Percentiles rank a stretch among this genome's conserved stretches.
These are phyloP conservation scores for Dromius quadrimaculatus DNA, from an alignment of 2,888 invertebrate genomes.

Conservation along the genomic window DNA sequence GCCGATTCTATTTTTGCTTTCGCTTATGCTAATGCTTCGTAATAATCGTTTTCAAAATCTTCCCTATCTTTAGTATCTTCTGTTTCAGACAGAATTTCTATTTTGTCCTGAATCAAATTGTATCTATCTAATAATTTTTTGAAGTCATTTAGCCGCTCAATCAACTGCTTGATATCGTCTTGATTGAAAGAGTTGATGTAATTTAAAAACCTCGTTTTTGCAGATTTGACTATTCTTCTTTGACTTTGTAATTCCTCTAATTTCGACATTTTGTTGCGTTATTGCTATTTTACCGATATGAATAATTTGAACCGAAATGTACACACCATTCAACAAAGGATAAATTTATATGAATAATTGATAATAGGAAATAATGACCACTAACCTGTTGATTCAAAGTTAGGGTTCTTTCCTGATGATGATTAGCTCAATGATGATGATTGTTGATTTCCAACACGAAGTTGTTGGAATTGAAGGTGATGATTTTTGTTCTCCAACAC, in stretches of 20 bases:
- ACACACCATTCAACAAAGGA: too few species aligned
- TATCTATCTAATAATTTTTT: conserved; percentile 25
- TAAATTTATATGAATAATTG: too few species aligned
- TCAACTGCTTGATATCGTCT: background rate
- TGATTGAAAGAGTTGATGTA: background rate
- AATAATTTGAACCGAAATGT: too few species aligned
- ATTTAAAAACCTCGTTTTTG: conserved; percentile 30
- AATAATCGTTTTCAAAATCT: conserved; percentile 16
- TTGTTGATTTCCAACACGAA: too few species aligned
- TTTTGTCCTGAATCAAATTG: conserved; percentile 11
- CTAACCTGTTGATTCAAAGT: too few species aligned
- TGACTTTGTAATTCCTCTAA: conserved; percentile 2
- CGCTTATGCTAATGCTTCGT: background rate
- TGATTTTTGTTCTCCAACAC: too few species aligned
- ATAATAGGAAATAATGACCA: too few species aligned
- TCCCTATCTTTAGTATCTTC: conserved; percentile 14
- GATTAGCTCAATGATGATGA: too few species aligned
- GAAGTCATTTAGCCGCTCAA: conserved; percentile 15
- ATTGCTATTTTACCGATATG: too few species aligned
- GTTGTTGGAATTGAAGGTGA: too few species aligned
- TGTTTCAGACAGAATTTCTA: conserved; percentile 7
- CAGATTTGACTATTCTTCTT: conserved; percentile 15
- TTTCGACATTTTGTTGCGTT: background rate
- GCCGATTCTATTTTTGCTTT: background rate
- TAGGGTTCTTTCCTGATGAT: too few species aligned